Evolutionary conservation across 2,888 invertebrate species (phyloP).

Genomic region (Rotaria sp.): DNA sequence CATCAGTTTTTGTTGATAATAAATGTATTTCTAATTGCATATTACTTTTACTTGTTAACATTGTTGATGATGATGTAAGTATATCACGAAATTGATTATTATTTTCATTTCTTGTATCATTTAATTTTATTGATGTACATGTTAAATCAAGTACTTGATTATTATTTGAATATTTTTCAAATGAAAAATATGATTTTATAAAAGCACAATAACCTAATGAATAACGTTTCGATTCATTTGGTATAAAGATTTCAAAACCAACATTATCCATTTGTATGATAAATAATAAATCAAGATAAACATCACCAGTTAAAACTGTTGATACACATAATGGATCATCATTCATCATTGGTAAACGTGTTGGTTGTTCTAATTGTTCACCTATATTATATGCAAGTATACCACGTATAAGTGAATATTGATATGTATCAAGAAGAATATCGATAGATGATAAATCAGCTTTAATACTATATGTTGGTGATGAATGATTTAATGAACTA

Average conservation of each 20-base stretch:
- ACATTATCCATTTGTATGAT: slow-evolving; percentile 78
- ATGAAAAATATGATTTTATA: slow-evolving; percentile 74
- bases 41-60: slow-evolving; percentile 40
- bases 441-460: slow-evolving; percentile 78
- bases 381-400: slow-evolving; percentile 81
- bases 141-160: slow-evolving; percentile 84
- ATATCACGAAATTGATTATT: slow-evolving; percentile 59
- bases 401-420: slow-evolving; percentile 79
- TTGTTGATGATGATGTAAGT: slow-evolving; percentile 44
- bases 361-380: slow-evolving; percentile 65
- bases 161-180: slow-evolving; percentile 77
- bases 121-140: slow-evolving; percentile 76
- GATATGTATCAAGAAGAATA: slow-evolving; percentile 71
- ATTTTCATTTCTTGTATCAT: slow-evolving; percentile 71
- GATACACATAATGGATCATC: slow-evolving; percentile 43
- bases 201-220: slow-evolving; percentile 31
- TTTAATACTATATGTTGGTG: slow-evolving; percentile 75
- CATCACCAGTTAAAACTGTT: slow-evolving; percentile 56
- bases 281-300: slow-evolving; percentile 73
- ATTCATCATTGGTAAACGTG: not conserved
- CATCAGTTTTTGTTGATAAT: slow-evolving; percentile 62
- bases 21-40: slow-evolving; percentile 59
- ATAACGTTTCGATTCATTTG: not conserved
- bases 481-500: slow-evolving; percentile 57
- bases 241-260: slow-evolving; percentile 62